A percentile compares a stretch with the other conserved stretches of the same genome.
phyloP scores from a whole-genome alignment of 2,113 vertebrate genomes.

The Neofelis nebulosa region DNA sequence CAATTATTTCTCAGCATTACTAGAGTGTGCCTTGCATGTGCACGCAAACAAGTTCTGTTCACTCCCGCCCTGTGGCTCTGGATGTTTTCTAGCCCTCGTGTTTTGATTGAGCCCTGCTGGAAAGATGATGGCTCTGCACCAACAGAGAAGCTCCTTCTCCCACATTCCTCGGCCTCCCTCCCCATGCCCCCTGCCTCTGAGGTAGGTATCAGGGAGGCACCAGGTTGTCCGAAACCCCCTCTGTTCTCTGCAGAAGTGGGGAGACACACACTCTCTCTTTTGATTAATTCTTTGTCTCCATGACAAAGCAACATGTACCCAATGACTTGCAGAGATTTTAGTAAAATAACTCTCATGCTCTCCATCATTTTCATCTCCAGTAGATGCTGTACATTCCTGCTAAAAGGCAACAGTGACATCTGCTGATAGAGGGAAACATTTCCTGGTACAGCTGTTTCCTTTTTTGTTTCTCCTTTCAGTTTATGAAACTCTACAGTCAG shows the following conservation, averaged over 20 bases:
- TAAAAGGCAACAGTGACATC: conserved; percentile 7
- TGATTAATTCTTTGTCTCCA: background rate
- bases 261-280: background rate
- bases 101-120: background rate
- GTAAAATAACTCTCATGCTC: background rate
- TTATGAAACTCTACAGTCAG: background rate
- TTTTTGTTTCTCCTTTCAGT: background rate
- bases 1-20: background rate
- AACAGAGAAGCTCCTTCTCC: accelerated
- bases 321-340: background rate
- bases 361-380: background rate
- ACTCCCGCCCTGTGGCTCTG: background rate
- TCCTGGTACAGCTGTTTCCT: background rate
- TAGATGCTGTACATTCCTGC: background rate
- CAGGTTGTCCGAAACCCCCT: background rate
- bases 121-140: accelerated
- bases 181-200: background rate
- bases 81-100: background rate
- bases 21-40: background rate
- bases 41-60: background rate
- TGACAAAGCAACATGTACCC: background rate
- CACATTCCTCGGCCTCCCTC: background rate
- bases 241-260: background rate
- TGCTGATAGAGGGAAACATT: background rate
- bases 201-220: background rate